phyloP scores from a whole-genome alignment of 2,888 invertebrate species.

The Apamea anceps region DNA sequence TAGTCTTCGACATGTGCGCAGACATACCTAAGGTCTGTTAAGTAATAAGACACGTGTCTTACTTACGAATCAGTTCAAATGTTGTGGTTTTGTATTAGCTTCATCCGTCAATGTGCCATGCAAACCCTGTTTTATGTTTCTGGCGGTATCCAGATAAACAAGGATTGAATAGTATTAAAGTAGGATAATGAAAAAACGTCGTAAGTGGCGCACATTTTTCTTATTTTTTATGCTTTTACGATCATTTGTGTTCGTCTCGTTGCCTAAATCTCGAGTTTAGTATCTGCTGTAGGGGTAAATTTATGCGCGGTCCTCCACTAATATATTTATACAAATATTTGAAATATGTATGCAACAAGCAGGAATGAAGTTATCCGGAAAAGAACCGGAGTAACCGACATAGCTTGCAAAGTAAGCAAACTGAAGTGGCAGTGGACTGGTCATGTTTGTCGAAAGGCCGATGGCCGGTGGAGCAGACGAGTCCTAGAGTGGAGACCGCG shows the following conservation, averaged over 20 bases:
- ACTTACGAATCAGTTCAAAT: neutral
- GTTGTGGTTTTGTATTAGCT: neutral
- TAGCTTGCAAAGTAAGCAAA: neutral
- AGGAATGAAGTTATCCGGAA: neutral
- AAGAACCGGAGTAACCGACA: neutral
- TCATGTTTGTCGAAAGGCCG: neutral
- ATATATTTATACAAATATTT: neutral
- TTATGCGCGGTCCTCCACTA: neutral
- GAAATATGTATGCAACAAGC: neutral
- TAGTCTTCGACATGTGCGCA: neutral
- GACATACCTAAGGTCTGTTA: neutral
- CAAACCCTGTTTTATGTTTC: neutral
- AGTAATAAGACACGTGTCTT: slow-evolving; percentile 14
- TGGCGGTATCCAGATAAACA: no score
- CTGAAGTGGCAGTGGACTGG: neutral
- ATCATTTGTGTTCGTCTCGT: neutral
- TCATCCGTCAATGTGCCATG: neutral
- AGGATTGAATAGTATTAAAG: neutral
- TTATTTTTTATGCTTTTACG: neutral
- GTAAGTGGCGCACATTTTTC: neutral
- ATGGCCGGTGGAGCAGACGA: no score
- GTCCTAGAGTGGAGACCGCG: no score
- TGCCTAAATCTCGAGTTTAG: neutral
- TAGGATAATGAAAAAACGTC: neutral
- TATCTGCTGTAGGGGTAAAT: neutral